A percentile compares a stretch with the other conserved stretches of the same genome.
phyloP scores from a whole-genome alignment of 2,113 vertebrate species.

The Mobula birostris region DNA sequence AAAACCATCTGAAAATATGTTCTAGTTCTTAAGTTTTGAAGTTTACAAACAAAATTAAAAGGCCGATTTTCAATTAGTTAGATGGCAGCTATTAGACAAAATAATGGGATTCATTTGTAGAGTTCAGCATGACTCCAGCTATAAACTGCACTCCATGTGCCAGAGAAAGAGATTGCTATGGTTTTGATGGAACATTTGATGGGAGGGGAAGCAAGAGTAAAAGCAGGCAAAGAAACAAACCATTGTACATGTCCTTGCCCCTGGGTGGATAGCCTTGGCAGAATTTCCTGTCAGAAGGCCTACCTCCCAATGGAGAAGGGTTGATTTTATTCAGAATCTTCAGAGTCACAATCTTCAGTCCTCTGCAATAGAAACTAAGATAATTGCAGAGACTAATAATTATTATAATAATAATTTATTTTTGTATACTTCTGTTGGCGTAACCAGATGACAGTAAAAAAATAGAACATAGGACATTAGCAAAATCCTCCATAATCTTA shows the following conservation, averaged over 20 bases:
- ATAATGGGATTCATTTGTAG: slow-evolving; percentile 1
- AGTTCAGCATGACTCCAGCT: slow-evolving; percentile 9
- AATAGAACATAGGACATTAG: no score
- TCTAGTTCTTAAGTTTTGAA: not conserved
- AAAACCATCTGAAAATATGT: slow-evolving; percentile 9
- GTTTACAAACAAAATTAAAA: slow-evolving; percentile 13
- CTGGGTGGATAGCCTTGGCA: slow-evolving; percentile 29
- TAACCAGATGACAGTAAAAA: not conserved
- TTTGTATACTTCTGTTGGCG: not conserved
- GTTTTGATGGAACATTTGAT: slow-evolving; percentile 11
- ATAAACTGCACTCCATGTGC: not conserved
- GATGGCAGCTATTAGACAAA: slow-evolving; percentile 2
- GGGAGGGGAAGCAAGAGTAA: not conserved
- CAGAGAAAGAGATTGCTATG: slow-evolving; percentile 12
- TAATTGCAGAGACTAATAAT: not conserved
- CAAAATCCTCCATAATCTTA: no score
- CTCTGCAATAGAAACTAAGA: not conserved
- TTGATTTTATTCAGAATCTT: slow-evolving; percentile 25
- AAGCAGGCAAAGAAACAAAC: not conserved
- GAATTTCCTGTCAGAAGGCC: not conserved
- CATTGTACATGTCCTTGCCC: not conserved
- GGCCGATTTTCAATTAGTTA: slow-evolving; percentile 19
- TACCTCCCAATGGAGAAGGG: not conserved
- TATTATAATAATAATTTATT: not conserved
- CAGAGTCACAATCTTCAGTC: slow-evolving; percentile 25